Evolutionary conservation across 2,113 vertebrate species (phyloP).

Genomic region (Hiodon alosoides): DNA sequence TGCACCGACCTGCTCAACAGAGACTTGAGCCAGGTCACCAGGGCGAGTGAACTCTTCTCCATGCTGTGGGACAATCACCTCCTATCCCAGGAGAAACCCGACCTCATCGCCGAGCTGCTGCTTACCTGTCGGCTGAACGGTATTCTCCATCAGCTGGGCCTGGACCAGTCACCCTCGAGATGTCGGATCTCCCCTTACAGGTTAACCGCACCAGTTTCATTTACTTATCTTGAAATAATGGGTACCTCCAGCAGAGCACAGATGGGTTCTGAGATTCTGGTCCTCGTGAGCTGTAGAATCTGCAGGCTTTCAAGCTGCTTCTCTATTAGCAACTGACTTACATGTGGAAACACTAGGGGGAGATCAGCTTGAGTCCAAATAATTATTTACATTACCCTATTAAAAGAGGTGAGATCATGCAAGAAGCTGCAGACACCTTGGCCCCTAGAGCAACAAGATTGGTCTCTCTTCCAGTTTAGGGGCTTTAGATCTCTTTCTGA

Average conservation of each 20-base stretch:
- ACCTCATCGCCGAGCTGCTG: constrained; percentile 57
- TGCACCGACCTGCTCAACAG: constrained; percentile 49
- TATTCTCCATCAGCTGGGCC: constrained; percentile 27
- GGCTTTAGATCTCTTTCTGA: no score
- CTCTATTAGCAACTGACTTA: no score
- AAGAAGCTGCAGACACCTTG: no score
- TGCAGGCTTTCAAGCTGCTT: no score
- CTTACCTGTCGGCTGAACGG: constrained; percentile 22
- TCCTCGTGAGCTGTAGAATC: no score
- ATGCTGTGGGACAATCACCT: constrained; percentile 33
- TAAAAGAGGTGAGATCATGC: no score
- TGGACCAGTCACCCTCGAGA: background rate
- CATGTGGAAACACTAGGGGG: no score
- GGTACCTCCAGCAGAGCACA: background rate
- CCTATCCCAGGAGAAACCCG: constrained; percentile 34
- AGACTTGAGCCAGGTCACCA: constrained; percentile 30
- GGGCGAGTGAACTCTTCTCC: constrained; percentile 44
- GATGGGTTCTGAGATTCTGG: no score
- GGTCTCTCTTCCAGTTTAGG: no score
- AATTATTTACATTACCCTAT: no score
- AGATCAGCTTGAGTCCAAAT: no score
- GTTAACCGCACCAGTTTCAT: constrained; percentile 30
- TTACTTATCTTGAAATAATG: background rate
- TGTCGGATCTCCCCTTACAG: constrained; percentile 50
- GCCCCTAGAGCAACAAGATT: no score